Evolutionary conservation across 2,888 invertebrate genomes (phyloP).

Genomic region (Agrilus mali): DNA sequence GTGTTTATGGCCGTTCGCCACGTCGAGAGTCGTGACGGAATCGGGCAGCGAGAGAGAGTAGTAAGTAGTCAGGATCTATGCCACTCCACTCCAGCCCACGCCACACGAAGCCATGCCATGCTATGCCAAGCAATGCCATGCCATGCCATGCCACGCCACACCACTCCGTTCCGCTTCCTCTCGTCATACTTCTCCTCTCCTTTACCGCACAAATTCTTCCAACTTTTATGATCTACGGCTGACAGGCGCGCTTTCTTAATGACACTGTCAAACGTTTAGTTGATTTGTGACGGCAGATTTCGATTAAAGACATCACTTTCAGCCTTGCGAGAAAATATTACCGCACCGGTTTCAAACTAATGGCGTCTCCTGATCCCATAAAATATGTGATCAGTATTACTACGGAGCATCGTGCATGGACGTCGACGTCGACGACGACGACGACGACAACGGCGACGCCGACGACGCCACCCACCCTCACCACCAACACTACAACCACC

Average conservation of each 20-base stretch:
- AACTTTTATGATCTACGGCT: constrained; percentile 30
- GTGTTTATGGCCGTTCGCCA: no score
- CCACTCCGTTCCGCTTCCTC: no score
- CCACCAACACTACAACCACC: no score
- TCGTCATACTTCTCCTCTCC: no score
- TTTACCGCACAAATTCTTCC: constrained; percentile 10
- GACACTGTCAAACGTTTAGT: constrained; percentile 34
- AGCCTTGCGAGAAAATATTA: constrained; percentile 33
- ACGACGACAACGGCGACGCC: not conserved
- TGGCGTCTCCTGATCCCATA: constrained; percentile 15
- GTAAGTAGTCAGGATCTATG: no score
- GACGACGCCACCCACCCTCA: no score
- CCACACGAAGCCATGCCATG: no score
- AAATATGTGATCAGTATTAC: constrained; percentile 10
- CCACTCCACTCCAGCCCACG: no score
- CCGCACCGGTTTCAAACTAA: constrained; percentile 18
- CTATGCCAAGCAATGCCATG: no score
- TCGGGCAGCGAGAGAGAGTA: no score
- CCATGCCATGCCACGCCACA: no score
- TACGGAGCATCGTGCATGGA: constrained; percentile 1
- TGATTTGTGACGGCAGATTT: constrained; percentile 36
- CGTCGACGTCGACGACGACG: not conserved
- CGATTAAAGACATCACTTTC: constrained; percentile 36
- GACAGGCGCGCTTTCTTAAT: constrained; percentile 35
- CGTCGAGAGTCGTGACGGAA: no score